phyloP scores from a whole-genome alignment of 2,113 vertebrate species.

The Cyprinodon tularosa region DNA sequence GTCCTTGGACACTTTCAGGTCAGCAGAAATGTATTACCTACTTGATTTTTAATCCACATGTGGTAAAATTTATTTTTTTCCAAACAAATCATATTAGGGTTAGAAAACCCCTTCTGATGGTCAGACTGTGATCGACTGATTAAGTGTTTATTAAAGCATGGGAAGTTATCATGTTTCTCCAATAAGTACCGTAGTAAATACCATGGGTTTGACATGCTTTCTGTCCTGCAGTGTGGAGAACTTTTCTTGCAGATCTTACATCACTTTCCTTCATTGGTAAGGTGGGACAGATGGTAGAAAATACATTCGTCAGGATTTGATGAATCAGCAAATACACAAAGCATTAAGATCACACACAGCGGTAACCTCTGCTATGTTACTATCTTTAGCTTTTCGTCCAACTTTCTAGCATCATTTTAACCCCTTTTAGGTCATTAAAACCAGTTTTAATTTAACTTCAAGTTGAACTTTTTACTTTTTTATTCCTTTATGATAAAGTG shows the following conservation, averaged over 20 bases:
- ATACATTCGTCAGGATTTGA: neutral
- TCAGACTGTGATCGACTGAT: constrained; percentile 1
- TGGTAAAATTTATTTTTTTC: neutral
- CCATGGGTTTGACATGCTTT: neutral
- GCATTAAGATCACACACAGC: neutral
- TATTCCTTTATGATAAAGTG: no score
- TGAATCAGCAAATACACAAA: neutral
- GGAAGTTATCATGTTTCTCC: constrained; percentile 3
- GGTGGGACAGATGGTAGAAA: constrained; percentile 1
- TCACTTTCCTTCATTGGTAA: neutral
- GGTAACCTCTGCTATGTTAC: neutral
- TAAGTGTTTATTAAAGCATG: constrained; percentile 35
- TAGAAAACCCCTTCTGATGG: neutral
- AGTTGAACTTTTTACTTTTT: no score
- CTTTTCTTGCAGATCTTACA: neutral
- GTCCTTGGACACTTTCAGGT: constrained; percentile 14
- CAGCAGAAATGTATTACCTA: constrained; percentile 2
- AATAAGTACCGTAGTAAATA: neutral
- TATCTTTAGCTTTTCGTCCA: neutral
- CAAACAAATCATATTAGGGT: neutral
- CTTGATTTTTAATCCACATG: constrained; percentile 15
- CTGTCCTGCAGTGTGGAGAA: neutral
- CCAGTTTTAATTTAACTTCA: no score
- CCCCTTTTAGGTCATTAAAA: no score
- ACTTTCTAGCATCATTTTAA: neutral